Conservation (phyloP, 2,888 invertebrate species). For the Eilema griseolum region DNA sequence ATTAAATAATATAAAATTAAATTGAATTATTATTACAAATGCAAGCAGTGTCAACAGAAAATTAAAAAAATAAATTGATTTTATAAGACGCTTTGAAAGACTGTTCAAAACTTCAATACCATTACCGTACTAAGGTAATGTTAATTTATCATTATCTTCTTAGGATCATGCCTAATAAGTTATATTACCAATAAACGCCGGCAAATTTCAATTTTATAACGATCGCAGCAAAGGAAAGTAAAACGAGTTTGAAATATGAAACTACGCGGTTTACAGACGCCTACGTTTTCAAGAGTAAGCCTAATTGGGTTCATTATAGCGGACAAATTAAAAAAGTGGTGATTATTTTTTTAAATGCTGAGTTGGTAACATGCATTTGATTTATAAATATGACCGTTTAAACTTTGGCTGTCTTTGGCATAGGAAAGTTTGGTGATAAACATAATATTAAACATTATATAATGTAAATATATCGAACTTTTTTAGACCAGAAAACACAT, state of each 20-base stretch:
- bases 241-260: slow-evolving; percentile 11
- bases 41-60: no score
- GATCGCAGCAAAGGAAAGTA: slow-evolving; percentile 7
- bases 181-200: background rate
- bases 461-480: no score
- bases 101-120: background rate
- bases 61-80: no score
- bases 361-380: background rate
- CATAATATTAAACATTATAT: no score
- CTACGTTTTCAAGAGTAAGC: background rate
- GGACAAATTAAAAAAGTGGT: background rate
- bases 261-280: background rate
- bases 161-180: background rate
- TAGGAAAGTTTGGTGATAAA: no score
- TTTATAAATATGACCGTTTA: background rate
- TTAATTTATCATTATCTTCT: background rate
- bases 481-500: no score
- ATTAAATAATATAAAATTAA: no score
- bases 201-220: slow-evolving; percentile 10
- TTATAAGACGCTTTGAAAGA: background rate
- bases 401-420: background rate
- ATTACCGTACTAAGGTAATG: background rate
- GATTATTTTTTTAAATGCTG: background rate
- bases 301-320: slow-evolving; percentile 22
- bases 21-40: no score